Conservation (phyloP, 2,797 vertebrate genomes). For the Thalassophryne amazonica region DNA sequence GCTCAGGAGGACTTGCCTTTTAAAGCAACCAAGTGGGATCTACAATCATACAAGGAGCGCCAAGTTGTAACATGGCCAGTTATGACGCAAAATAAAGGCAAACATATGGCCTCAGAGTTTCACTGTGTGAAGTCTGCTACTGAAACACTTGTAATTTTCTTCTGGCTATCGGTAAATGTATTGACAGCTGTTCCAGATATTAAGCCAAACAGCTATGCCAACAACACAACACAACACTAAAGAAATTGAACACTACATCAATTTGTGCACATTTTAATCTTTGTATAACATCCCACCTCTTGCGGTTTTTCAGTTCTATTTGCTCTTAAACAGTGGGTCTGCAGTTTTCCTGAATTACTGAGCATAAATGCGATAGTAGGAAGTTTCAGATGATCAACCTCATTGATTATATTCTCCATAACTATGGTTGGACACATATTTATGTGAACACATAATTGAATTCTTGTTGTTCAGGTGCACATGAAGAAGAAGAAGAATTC, state of each 20-base stretch:
- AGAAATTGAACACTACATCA: slow-evolving; percentile 5
- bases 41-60: too few species aligned
- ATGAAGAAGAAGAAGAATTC: too few species aligned
- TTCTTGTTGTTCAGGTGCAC: too few species aligned
- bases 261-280: slow-evolving; percentile 25
- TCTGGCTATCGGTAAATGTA: neutral
- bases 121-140: too few species aligned
- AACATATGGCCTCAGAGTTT: too few species aligned
- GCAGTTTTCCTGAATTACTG: slow-evolving; percentile 60
- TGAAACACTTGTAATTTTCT: neutral
- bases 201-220: neutral
- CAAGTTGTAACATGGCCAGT: too few species aligned
- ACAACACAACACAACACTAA: slow-evolving; percentile 10
- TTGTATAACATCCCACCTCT: slow-evolving; percentile 35
- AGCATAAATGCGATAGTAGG: slow-evolving; percentile 30
- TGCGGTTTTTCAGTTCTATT: slow-evolving; percentile 53
- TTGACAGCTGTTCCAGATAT: neutral
- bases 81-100: too few species aligned
- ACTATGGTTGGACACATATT: neutral
- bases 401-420: slow-evolving; percentile 49
- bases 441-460: too few species aligned
- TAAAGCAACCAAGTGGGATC: too few species aligned
- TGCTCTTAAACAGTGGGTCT: slow-evolving; percentile 50
- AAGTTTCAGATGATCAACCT: slow-evolving; percentile 29
- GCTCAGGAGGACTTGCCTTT: too few species aligned